A percentile compares a stretch with the other conserved stretches of the same genome.
These are phyloP conservation scores for Euglossa dilemma DNA, from an alignment of 1,140 invertebrate genomes.

Conservation along the genomic window DNA sequence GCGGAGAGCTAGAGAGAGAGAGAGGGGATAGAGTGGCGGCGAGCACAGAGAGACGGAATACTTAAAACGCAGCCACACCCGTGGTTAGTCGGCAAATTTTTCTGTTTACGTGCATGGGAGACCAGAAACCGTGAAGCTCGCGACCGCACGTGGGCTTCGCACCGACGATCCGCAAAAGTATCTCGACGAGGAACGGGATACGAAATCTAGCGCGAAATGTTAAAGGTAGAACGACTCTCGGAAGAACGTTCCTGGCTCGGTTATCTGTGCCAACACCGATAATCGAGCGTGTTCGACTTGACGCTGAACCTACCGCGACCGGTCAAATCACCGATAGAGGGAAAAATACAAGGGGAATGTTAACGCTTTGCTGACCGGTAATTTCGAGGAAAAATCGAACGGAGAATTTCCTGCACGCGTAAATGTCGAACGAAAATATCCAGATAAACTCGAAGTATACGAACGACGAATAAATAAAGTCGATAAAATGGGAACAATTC, in stretches of 20 bases:
- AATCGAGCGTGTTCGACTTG: not conserved
- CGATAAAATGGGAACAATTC: too few relatives aligned
- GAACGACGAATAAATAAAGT: too few relatives aligned
- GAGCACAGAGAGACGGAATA: not conserved
- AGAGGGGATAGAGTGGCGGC: not conserved
- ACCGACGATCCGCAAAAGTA: not conserved
- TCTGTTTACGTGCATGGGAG: slow-evolving; percentile 47
- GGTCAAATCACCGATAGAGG: not conserved
- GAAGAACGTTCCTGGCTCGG: not conserved
- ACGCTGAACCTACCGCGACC: too few relatives aligned
- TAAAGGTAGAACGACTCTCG: not conserved
- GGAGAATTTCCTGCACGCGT: too few relatives aligned
- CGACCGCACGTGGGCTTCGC: slow-evolving; percentile 5
- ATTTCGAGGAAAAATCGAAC: too few relatives aligned
- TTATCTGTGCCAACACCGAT: not conserved
- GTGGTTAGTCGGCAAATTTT: slow-evolving; percentile 61
- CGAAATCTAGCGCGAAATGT: slow-evolving; percentile 7
- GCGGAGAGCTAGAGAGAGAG: not conserved
- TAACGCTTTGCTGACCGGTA: too few relatives aligned
- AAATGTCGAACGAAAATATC: too few relatives aligned
- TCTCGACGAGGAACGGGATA: not conserved
- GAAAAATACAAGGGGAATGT: not conserved
- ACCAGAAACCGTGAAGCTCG: not conserved
- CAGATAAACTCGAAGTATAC: too few relatives aligned
- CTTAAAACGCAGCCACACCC: slow-evolving; percentile 57